Evolutionary conservation across 1,140 invertebrate species (phyloP).

Genomic region (Tetranychus cinnabarinus): DNA sequence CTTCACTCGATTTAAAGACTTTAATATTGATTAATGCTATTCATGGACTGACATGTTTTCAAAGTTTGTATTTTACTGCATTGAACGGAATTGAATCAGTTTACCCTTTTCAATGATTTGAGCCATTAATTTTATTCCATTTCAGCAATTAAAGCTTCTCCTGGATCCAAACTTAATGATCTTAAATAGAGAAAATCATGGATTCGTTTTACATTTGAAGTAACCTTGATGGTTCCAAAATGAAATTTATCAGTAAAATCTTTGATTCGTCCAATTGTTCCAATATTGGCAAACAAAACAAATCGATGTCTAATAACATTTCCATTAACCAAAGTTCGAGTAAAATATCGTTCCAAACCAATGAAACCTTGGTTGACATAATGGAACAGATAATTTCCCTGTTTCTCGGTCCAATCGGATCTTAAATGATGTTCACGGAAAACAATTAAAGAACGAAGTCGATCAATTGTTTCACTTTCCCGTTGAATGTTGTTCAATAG

Average conservation of each 20-base stretch:
- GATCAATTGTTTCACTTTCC: conserved; percentile 1
- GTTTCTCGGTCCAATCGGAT: background rate
- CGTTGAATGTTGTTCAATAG: conserved; percentile 7
- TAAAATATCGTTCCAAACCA: conserved; percentile 6
- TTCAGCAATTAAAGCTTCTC: conserved; percentile 7
- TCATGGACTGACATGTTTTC: too few relatives aligned
- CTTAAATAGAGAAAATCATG: conserved; percentile 8
- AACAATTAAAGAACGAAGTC: background rate
- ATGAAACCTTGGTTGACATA: conserved; percentile 3
- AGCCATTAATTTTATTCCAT: conserved; percentile 1
- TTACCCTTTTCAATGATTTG: background rate
- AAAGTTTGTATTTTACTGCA: too few relatives aligned
- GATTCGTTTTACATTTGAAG: conserved; percentile 2
- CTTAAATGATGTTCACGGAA: conserved; percentile 3
- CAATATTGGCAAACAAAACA: conserved; percentile 7
- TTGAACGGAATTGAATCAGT: background rate
- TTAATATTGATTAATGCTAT: too few relatives aligned
- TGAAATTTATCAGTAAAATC: conserved; percentile 8
- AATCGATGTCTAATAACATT: conserved; percentile 1
- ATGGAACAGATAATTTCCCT: conserved; percentile 8
- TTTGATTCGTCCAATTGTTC: background rate
- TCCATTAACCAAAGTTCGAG: background rate
- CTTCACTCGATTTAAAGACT: too few relatives aligned
- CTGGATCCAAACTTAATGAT: conserved; percentile 8
- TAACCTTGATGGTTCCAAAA: conserved; percentile 2